Evolutionary conservation across 2,888 invertebrate species (phyloP), one percentile per base, ranked within the genome.

Genomic region (Epinotia demarniana): DNA sequence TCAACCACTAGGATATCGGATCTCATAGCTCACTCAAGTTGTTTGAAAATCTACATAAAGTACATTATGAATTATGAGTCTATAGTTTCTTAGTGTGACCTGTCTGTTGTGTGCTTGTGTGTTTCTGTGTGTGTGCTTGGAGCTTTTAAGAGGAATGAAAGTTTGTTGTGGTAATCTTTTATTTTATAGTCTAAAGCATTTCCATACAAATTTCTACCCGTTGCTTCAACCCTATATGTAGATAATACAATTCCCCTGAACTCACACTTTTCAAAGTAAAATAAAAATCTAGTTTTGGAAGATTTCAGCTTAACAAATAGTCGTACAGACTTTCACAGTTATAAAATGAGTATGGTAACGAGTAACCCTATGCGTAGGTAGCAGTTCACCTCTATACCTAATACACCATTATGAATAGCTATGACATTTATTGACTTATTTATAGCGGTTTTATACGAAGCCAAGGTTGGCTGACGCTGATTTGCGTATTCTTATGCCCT

Each of bases 401-500:
- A 62, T 60, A 33, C 55, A 58, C 63, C 80, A 82, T 81, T 82
- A 81, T 81, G 78, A 81, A 80, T 81, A 81, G 83, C 83, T 83
- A 84, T 80, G 83, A 84, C 81, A 81, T 82, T 83, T 81, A 84
- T 82, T 79, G 81, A 81, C 80, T 79, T 83, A 85, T 83, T 84
- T 81, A 84, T 83, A 81, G 85, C 78, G 80, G 81, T 84, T 87
- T 83, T 82, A 86, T 84, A 80, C 82, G 80, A 81, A 68, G 18
- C 78, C 84, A 86, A 89, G 85, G 87, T 82, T 83, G 81, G 81
- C 81, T 83, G 83, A 84, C 85, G 81, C 81, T 78, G 79, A 81
- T 81, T 82, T 83, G 82, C 81, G 77, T 81, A 77, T 72, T 75
- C 76, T 76, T 76, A 78, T 81, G 81, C 83, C 79, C 81, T 80